phyloP scores from a whole-genome alignment of 2,888 invertebrate species.

The Nipponacmea schrenckii region DNA sequence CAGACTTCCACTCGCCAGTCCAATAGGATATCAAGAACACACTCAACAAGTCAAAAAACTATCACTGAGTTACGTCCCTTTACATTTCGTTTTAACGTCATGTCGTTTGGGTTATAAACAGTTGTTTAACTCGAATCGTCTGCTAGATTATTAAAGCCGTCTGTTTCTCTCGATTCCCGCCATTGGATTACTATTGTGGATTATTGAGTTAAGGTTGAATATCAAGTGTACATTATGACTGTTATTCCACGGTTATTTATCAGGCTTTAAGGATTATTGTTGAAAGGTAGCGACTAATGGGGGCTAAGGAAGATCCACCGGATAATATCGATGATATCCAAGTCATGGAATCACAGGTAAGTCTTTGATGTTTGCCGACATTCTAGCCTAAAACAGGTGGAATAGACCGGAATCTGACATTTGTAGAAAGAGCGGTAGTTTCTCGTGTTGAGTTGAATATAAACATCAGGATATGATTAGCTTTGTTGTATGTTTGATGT shows the following conservation, averaged over 20 bases:
- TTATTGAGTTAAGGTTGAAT: background rate
- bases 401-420: background rate
- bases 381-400: background rate
- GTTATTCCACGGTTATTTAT: no score
- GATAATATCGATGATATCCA: slow-evolving; percentile 44
- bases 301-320: slow-evolving; percentile 40
- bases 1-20: no score
- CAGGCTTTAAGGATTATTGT: background rate
- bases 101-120: no score
- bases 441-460: no score
- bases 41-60: background rate
- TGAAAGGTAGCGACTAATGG: slow-evolving; percentile 24
- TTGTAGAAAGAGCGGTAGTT: no score
- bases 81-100: background rate
- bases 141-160: background rate
- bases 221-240: no score
- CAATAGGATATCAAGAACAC: no score
- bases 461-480: background rate
- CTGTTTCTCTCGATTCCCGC: background rate
- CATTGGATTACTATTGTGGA: background rate
- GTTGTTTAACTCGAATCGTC: slow-evolving; percentile 1
- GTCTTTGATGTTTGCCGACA: slow-evolving; percentile 15
- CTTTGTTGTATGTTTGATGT: background rate
- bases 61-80: background rate
- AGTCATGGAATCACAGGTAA: slow-evolving; percentile 44